Base-by-base conservation (phyloP, 1,140 invertebrate genomes). In the Helicoverpa armigera region DNA sequence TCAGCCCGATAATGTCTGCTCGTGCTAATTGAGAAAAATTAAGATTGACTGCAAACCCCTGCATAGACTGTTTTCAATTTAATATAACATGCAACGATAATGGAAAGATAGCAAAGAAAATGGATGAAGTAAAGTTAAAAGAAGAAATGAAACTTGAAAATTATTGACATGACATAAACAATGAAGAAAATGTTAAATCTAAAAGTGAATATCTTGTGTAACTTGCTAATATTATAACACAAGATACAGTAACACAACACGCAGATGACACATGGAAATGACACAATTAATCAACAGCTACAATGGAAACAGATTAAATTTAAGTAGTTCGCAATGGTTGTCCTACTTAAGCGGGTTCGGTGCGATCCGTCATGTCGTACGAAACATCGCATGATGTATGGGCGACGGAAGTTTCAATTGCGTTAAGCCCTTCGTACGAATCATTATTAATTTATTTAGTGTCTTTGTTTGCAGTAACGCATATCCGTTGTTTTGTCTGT, bases 371-470 rank as follows among this genome's bases (percentile, higher is more conserved):
- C 56, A 76, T 54, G 74, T 77, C 67, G 65, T 50, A 85, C 82
- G 80, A 81, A 74, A 76, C 13, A 54, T 54, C 50, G 61, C 72
- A 85, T 89, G 86, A 89, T 85, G 81, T 79, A 83, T 84, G 78
- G 31, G 63, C 74, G 78, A 80, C 84, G 88, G 87, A 90, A 89
- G 85, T 88, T 86, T 88, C 89, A 91, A 92, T 91, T 89, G 82
- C 84, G 86, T 86, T 89, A 87, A 88, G 81, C 81, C 85, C 85
- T 90, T 90, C 81, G 81, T 86, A 80, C 82, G 79, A 84, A 88
- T 87, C 85, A 85, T 86, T 86, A 86, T 87, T 87, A 77, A 77
- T 85, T 85, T 81, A 84, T 86, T 86, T 84, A 81, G 76, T 85
- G 82, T 82, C 82, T 89, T 87, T 88, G 87, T 87, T 83, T 83